phyloP scores from a whole-genome alignment of 2,113 vertebrate species.

The Leptosomus discolor region DNA sequence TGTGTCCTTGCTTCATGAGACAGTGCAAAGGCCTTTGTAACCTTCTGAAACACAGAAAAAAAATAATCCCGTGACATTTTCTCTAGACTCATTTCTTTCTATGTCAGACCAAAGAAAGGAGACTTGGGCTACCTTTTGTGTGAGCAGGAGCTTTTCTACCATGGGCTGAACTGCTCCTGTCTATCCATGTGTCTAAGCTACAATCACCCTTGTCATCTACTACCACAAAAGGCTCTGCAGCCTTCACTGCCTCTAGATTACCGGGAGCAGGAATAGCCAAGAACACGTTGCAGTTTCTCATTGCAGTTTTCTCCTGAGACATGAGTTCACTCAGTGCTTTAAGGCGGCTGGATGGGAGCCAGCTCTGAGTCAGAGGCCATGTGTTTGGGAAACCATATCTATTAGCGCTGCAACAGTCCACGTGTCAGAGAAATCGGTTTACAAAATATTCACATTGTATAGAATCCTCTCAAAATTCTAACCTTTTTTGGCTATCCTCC shows the following conservation, averaged over 20 bases:
- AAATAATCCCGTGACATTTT: neutral
- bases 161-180: neutral
- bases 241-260: neutral
- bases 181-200: neutral
- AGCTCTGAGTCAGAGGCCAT: neutral
- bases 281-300: neutral
- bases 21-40: neutral
- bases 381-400: neutral
- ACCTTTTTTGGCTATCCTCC: neutral
- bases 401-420: neutral
- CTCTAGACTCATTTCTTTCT: neutral
- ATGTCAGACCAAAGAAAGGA: neutral
- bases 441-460: neutral
- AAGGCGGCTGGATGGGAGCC: neutral
- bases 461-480: neutral
- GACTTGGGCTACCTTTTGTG: neutral
- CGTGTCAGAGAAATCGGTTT: neutral
- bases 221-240: neutral
- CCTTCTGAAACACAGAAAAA: neutral
- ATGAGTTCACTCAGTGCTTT: accelerated
- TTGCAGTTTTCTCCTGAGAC: neutral
- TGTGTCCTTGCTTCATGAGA: neutral
- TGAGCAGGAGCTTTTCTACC: neutral
- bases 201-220: neutral
- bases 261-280: neutral